Evolutionary conservation across 1,140 invertebrate species (phyloP), one percentile per base, ranked within the genome.

Genomic region (Tenebrio molitor): DNA sequence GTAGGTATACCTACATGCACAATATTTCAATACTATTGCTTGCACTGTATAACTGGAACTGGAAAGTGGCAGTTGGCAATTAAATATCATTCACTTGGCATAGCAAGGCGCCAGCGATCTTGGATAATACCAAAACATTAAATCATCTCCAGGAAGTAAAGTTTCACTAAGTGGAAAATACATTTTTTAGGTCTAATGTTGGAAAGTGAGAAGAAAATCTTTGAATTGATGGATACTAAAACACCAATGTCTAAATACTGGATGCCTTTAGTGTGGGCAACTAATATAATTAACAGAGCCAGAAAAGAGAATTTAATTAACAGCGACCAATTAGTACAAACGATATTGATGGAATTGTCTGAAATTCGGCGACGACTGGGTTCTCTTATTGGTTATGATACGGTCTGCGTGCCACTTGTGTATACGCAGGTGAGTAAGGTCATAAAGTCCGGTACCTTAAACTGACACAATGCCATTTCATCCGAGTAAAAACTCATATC

Each of bases 361-460:
- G 93, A 95, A 77, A 95, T 95, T 73, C 85, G 94, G 78, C 86
- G 91, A 80, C 86, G 92, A 77, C 84, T 95, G 70, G 93, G 93
- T 69, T 90, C 91, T 50, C 86, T 95, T 2, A 95, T 95, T 76
- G 93, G 93, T 53, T 99, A 98, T 83, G 97, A 99, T 85, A 98
- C 96, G 79, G 96, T 99, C 76, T 97, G 94, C 81, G 96, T 99
- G 72, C 97, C 97, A 39, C 89, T 99, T 19, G 97, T 99, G 68
- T 99, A 99, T 84, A 99, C 97, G 64, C 97, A 99, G 93, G 97
- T 97, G 81, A 85, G 84, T 63, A 2, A n/a, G n/a, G n/a, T n/a
- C n/a, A n/a, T n/a, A n/a, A n/a, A n/a, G n/a, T n/a, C n/a, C n/a
- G n/a, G n/a, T n/a, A n/a, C n/a, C n/a, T n/a, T n/a, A n/a, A n/a